Percentiles rank a stretch among this genome's conserved stretches.
These are phyloP conservation scores for Nymphalis io DNA, from an alignment of 1,140 invertebrate genomes.

Conservation along the genomic window DNA sequence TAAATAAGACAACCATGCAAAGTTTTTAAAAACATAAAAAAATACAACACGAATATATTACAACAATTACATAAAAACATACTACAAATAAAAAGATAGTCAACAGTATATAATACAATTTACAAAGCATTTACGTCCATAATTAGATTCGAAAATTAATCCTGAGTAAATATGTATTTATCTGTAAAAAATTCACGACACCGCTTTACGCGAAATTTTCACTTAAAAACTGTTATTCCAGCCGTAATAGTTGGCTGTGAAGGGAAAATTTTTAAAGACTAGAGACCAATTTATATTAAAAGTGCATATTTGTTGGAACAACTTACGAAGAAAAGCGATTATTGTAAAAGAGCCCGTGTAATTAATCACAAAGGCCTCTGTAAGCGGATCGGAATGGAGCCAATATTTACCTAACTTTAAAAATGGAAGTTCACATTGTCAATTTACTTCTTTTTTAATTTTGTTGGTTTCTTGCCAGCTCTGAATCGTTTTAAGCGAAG, in stretches of 20 bases:
- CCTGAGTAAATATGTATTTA: too few relatives aligned
- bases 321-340: conserved; percentile 41
- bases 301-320: conserved; percentile 37
- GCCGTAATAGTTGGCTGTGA: conserved; percentile 24
- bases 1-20: too few relatives aligned
- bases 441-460: conserved; percentile 27
- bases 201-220: neutral
- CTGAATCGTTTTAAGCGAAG: conserved; percentile 41
- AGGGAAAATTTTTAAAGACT: conserved; percentile 21
- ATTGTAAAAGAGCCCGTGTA: conserved; percentile 31
- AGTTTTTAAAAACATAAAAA: too few relatives aligned
- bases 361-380: conserved; percentile 43
- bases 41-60: too few relatives aligned
- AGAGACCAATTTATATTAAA: conserved; percentile 28
- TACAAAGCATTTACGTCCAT: too few relatives aligned
- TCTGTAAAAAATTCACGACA: too few relatives aligned
- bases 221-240: conserved; percentile 17
- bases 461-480: conserved; percentile 44
- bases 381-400: conserved; percentile 33
- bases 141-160: too few relatives aligned
- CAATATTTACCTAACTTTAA: conserved; percentile 43
- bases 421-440: conserved; percentile 46
- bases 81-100: too few relatives aligned
- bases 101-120: too few relatives aligned
- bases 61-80: too few relatives aligned